Base-by-base conservation (phyloP, 2,797 vertebrate genomes). In the Lepus oiostolus region DNA sequence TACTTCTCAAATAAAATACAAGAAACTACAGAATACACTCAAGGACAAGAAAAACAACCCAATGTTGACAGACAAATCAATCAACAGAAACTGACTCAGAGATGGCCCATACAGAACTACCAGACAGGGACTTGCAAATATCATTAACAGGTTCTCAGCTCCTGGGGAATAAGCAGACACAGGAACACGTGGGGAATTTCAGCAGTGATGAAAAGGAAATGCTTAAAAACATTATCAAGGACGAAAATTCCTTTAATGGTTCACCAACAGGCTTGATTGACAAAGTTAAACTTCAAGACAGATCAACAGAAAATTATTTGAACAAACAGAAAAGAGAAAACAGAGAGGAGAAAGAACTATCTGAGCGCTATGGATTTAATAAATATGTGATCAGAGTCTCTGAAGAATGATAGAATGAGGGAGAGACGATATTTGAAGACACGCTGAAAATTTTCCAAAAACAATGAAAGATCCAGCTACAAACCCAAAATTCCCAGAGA, bases 181-280 rank as follows among this genome's bases (percentile, higher is more conserved):
- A 67, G 21, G 21, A 84, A 91, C 50, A 95, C 50, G 81, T n/a
- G 38, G 17, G 14, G 21, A 63, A 65, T 84, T 89, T 93, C 60
- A 84, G 74, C 42, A 96, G 50, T 82, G 30, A 68, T n/a, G 50
- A 86, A 91, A 95, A 38, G 72, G 38, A 91, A 91, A 85, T 70
- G 13, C 16, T n/a, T 26, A 32, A 50, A 35, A 63, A 68, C 67
- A 71, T 24, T 0, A 24, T 60, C 67, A 58, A 8, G 68, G 28
- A 82, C 42, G 3, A 94, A 94, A 91, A 76, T 58, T 72, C 38
- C 21, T 79, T 89, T 50, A 86, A 38, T 17, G 60, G n/a, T 28
- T 87, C 26, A 67, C 50, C 32, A 77, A 32, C 1, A 92, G 81
- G 93, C 28, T 5, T 21, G 24, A 87, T 71, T 22, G 76, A 42